phyloP scores from a whole-genome alignment of 2,888 invertebrate genomes.

The Ormyrus rosae region DNA sequence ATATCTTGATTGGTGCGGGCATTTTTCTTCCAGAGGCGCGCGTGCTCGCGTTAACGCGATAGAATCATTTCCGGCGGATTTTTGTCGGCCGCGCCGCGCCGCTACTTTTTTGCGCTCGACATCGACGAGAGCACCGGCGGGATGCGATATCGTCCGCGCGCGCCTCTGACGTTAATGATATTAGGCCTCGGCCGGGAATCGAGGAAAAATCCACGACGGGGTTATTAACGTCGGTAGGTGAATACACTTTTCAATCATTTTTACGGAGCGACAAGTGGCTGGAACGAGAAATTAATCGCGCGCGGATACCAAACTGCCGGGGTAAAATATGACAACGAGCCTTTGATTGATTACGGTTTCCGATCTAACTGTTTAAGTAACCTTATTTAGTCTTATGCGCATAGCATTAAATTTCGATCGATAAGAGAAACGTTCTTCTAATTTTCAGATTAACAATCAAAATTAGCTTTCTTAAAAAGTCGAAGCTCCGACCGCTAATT shows the following conservation, averaged over 20 bases:
- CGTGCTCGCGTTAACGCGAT: constrained; percentile 38
- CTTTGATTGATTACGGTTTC: background rate
- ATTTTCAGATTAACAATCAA: too few relatives aligned
- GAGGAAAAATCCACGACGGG: background rate
- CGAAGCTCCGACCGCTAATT: constrained; percentile 24
- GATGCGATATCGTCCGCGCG: background rate
- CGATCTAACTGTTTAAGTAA: background rate
- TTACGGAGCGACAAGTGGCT: background rate
- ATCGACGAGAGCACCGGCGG: constrained; percentile 21
- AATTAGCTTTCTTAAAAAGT: too few relatives aligned
- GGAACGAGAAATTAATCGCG: too few relatives aligned
- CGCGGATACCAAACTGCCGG: too few relatives aligned
- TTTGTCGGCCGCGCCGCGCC: background rate
- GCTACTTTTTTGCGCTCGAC: constrained; percentile 1
- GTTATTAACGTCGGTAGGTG: constrained; percentile 31
- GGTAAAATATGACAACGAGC: background rate
- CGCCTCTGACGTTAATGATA: constrained; percentile 29
- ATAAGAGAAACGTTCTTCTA: background rate
- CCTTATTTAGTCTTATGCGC: background rate
- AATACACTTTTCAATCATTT: background rate
- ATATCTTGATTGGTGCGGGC: background rate
- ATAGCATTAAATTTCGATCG: background rate
- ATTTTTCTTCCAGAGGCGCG: background rate
- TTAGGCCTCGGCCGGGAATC: background rate
- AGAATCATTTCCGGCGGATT: constrained; percentile 46